These are phyloP conservation scores for Monopis laevigella DNA, from an alignment of 2,888 invertebrate species.

Conservation along the genomic window DNA sequence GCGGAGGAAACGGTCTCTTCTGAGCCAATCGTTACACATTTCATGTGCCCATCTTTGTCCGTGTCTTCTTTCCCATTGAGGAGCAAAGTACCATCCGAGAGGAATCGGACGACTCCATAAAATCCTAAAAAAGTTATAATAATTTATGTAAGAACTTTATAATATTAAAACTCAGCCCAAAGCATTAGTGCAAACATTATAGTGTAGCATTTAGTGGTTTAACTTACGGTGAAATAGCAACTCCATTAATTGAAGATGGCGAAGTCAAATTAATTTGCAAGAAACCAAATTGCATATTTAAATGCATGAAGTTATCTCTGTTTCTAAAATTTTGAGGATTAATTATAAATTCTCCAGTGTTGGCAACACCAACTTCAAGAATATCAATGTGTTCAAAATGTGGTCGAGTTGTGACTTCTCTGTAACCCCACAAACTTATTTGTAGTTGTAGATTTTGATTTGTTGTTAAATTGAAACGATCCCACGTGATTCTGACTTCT, in stretches of 20 bases:
- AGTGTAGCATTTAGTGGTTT: not conserved
- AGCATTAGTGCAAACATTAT: not conserved
- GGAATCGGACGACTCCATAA: constrained; percentile 95
- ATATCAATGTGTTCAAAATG: constrained; percentile 83
- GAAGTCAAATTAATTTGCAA: constrained; percentile 88
- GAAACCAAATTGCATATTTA: constrained; percentile 86
- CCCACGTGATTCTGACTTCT: constrained; percentile 84
- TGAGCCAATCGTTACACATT: constrained; percentile 91
- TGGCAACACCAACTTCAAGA: constrained; percentile 72
- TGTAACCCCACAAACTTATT: constrained; percentile 90
- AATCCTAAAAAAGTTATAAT: constrained; percentile 44
- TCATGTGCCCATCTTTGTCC: constrained; percentile 85
- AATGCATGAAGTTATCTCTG: constrained; percentile 73
- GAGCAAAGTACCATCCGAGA: constrained; percentile 90
- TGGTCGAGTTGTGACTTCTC: constrained; percentile 83
- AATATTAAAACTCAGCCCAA: not conserved
- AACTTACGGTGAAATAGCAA: constrained; percentile 79
- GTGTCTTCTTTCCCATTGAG: constrained; percentile 85
- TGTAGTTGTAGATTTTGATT: constrained; percentile 79
- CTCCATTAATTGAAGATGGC: constrained; percentile 71
- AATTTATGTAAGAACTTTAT: not conserved
- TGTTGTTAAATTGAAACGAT: constrained; percentile 83
- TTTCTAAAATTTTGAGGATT: constrained; percentile 77
- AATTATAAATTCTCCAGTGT: constrained; percentile 78
- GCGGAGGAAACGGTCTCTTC: constrained; percentile 81